Evolutionary conservation across 2,797 vertebrate species (phyloP).

Genomic region (Notoglanidium macrostoma): DNA sequence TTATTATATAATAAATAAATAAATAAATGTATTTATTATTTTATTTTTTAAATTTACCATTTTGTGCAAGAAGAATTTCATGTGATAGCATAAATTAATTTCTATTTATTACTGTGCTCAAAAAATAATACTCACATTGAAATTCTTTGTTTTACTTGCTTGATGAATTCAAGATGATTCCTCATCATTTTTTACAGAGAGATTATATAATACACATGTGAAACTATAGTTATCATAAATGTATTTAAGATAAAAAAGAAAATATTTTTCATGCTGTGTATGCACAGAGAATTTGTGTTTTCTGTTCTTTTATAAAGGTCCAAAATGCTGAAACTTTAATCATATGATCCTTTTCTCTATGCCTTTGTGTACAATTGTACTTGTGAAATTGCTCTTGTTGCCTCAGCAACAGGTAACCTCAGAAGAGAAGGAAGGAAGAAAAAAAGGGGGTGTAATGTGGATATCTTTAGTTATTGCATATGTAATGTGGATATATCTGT

Average conservation of each 20-base stretch:
- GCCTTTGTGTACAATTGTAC: constrained; percentile 51
- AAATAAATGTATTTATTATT: too few relatives aligned
- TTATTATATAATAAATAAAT: too few relatives aligned
- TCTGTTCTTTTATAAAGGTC: constrained; percentile 30
- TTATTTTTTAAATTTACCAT: not conserved
- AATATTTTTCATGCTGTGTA: not conserved
- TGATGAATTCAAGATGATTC: not conserved
- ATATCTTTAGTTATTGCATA: constrained; percentile 29
- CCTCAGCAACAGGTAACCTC: constrained; percentile 64
- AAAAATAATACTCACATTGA: not conserved
- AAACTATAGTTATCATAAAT: not conserved
- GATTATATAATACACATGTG: not conserved
- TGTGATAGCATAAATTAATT: not conserved
- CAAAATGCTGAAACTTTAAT: constrained; percentile 49
- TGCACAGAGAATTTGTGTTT: constrained; percentile 9
- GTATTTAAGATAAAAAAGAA: not conserved
- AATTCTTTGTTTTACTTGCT: not conserved
- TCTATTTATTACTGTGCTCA: constrained; percentile 1
- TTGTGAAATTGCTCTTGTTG: constrained; percentile 59
- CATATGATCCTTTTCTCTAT: constrained; percentile 37
- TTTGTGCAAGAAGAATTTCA: not conserved
- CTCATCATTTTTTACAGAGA: not conserved
- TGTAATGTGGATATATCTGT: constrained; percentile 38
- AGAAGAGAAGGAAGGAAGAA: constrained; percentile 36
- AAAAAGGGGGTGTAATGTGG: constrained; percentile 39